Evolutionary conservation across 1,140 invertebrate species (phyloP).

Genomic region (Chironomus striatipennis): DNA sequence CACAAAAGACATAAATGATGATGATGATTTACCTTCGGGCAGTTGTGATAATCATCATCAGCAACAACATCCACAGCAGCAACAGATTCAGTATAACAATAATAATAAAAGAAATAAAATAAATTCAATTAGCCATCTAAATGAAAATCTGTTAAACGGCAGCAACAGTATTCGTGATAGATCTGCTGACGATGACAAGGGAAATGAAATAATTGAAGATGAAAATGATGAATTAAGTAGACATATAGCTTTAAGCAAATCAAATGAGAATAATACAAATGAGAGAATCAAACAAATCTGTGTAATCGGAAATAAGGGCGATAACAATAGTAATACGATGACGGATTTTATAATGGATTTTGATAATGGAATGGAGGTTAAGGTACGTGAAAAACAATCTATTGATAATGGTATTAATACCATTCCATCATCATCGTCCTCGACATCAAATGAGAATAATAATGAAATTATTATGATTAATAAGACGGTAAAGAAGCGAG

Average conservation of each 20-base stretch:
- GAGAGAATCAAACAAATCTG: background rate
- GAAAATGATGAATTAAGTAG: conserved; percentile 17
- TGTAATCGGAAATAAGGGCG: background rate
- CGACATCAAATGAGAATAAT: conserved; percentile 14
- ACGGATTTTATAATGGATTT: background rate
- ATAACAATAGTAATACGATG: background rate
- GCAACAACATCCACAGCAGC: no score
- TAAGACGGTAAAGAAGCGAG: background rate
- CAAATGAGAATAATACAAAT: conserved; percentile 16
- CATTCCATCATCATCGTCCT: conserved; percentile 7
- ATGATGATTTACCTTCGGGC: conserved; percentile 7
- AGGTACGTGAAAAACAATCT: background rate
- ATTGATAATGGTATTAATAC: background rate
- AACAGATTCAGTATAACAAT: background rate
- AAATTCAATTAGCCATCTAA: conserved; percentile 20
- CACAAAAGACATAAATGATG: background rate
- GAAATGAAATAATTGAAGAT: conserved; percentile 23
- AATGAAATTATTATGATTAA: background rate
- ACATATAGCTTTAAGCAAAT: background rate
- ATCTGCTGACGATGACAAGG: background rate
- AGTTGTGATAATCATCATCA: background rate
- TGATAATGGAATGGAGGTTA: background rate
- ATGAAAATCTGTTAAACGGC: background rate
- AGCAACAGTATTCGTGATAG: conserved; percentile 5
- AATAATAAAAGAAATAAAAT: background rate